phyloP scores from a whole-genome alignment of 2,797 vertebrate species.

The Lutra lutra region DNA sequence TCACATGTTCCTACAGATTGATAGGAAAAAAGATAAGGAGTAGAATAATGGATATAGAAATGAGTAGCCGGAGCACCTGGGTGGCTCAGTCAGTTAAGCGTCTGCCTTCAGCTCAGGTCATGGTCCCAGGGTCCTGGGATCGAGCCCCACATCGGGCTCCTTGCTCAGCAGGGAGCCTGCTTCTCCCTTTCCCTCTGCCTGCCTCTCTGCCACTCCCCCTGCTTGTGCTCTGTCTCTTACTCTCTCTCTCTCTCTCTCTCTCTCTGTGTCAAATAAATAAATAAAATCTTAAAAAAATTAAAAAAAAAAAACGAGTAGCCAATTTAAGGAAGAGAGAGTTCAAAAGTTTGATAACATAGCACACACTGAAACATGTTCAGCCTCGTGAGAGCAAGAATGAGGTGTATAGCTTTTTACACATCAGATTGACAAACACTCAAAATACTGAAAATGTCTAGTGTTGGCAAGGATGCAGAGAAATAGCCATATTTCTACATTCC shows the following conservation, averaged over 20 bases:
- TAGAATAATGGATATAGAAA: neutral
- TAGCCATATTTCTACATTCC: neutral
- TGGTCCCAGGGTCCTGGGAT: no score
- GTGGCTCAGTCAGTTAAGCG: no score
- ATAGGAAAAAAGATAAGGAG: neutral
- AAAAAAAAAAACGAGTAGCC: neutral
- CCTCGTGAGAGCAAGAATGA: neutral
- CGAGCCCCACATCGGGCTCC: no score
- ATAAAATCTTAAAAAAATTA: no score
- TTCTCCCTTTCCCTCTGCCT: no score
- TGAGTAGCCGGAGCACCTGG: neutral
- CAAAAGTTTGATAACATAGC: neutral
- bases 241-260: no score
- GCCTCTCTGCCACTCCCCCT: no score
- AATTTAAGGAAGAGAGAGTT: neutral
- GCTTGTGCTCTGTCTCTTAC: no score
- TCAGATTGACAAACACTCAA: neutral
- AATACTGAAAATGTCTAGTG: neutral
- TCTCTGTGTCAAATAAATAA: no score
- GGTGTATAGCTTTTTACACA: neutral
- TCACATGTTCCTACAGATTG: neutral
- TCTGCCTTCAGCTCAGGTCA: no score
- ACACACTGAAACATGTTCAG: neutral
- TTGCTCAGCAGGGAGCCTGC: no score
- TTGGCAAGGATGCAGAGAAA: neutral